Evolutionary conservation across 1,140 invertebrate species (phyloP), one percentile per base, ranked within the genome.

Genomic region (Gyrodactylus salaris): DNA sequence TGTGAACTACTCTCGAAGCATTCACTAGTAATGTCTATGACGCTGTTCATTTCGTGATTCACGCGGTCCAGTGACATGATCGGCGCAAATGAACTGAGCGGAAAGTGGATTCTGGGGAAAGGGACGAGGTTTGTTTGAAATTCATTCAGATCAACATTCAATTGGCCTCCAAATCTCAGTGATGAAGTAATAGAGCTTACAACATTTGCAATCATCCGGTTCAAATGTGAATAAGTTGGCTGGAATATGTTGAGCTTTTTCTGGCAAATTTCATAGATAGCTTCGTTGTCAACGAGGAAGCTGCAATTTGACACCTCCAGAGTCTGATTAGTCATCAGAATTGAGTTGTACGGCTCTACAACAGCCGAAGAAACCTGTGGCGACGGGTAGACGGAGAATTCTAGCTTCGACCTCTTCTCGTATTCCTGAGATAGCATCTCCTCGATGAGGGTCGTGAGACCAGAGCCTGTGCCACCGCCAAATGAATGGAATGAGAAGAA

Each of bases 111-210:
- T 25, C 84, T 77, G 54, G 79, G 79, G 68, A 77, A 80, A 68
- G 78, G 76, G 2, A 78, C 71, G n/a, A 72, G 71, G 26, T 72
- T 72, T 72, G 71, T 72, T 80, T 89, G 87, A 23, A 89, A 82
- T 79, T 89, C 87, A 73, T 27, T 54, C n/a, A 89, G 83, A 68
- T 87, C 87, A 76, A 87, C 87, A 79, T 88, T 87, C 1, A 69
- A 1, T 1, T n/a, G 68, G 1, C 68, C 68, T 69, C 25, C 68
- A 80, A 89, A 89, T 76, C 87, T 83, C 69, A 89, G 83, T 20
- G 87, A 88, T 69, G 88, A 87, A 1, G 87, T 89, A 77, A 89
- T 88, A 68, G 87, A 89, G 0, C 87, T 88, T 1, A 89, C 87
- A 69, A 74, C 25, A 70, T 74, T 54, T 7, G 25, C 27, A n/a